These are phyloP conservation scores for Eleutherodactylus coqui DNA, from an alignment of 2,797 vertebrate species.

Conservation along the genomic window DNA sequence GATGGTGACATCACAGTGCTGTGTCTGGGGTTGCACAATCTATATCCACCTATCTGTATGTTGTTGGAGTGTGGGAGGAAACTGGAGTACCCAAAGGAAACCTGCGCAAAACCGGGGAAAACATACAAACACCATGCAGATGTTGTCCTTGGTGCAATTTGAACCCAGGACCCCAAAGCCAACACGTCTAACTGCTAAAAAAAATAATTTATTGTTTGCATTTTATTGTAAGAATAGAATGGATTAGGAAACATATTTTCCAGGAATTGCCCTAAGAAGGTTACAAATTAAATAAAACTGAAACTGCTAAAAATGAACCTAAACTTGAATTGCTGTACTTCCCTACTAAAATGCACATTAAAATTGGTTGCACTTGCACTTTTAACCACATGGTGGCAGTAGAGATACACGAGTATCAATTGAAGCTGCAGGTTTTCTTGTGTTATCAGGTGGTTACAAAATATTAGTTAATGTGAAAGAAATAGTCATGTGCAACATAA, in stretches of 20 bases:
- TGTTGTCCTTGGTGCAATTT: no score
- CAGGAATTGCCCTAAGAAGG: background rate
- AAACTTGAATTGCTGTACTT: background rate
- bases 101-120: no score
- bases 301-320: background rate
- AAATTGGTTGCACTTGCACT: background rate
- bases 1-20: no score
- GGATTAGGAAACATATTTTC: background rate
- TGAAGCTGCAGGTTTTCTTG: background rate
- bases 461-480: background rate
- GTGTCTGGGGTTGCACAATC: no score
- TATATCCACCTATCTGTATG: no score
- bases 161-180: no score
- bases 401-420: background rate
- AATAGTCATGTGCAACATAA: background rate
- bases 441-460: background rate
- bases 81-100: no score
- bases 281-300: background rate
- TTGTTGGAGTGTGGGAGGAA: no score
- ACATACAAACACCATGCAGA: no score
- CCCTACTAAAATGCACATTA: background rate
- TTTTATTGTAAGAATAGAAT: no score
- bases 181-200: no score
- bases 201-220: no score
- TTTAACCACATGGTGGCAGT: background rate